Evolutionary conservation across 2,113 vertebrate genomes (phyloP), one percentile per base, ranked within the genome.

Genomic region (Indicator indicator): DNA sequence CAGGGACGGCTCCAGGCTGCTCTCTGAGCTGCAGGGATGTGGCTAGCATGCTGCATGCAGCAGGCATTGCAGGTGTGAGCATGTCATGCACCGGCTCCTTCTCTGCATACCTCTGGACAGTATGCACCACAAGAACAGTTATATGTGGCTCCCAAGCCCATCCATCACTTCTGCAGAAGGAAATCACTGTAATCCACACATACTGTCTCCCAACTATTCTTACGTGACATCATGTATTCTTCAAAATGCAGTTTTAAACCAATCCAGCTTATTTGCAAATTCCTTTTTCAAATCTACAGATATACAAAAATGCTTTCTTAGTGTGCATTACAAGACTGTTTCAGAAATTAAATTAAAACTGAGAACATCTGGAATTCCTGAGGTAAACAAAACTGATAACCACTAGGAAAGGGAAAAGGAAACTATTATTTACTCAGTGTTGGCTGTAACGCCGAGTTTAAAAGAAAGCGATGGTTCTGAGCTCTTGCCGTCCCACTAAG

Each of bases 31-130:
- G 40, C 56, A 38, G 50, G 36, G 69, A 9, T 48, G 32, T 0
- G 0, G 44, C 56, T 30, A 68, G 23, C 4, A 4, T 8, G 1
- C 54, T 0, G 2, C 52, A 65, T 0, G 1, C 20, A 55, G 64
- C 24, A 2, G 3, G 32, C 56, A 11, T 20, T 54, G 52, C 42
- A 42, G 26, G 11, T 19, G 16, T 15, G 46, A 44, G 48, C 44
- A 24, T 16, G 9, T 33, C 55, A 11, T 0, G 0, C 42, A 64
- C 28, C 20, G 32, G 70, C 38, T 42, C 40, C 52, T 71, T 48
- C 62, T 40, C 48, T 71, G 65, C 21, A 44, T 44, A 44, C 24
- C 38, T 33, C 33, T 54, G 62, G 50, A 40, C 15, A 0, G 20
- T 30, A 10, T 0, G 1, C 8, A 26, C 21, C 14, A 2, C 3